Evolutionary conservation across 1,140 invertebrate genomes (phyloP), one percentile per base, ranked within the genome.

Genomic region (Zaprionus tsacasi): DNA sequence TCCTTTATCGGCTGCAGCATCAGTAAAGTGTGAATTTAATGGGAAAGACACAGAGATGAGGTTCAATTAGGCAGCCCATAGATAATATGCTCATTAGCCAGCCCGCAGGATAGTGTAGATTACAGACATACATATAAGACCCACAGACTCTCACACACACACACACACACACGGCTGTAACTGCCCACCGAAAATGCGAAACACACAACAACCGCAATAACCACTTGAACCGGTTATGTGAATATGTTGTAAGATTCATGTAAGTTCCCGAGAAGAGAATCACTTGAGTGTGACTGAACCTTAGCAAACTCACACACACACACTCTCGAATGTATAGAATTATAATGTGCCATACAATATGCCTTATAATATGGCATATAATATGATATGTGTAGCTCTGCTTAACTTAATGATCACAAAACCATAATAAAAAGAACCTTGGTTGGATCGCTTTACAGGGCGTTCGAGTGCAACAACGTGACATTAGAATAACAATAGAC

Each of bases 221-320:
- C 67, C 72, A 73, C 72, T 70, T 70, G 74, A 83, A 88, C 83
- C 86, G 83, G 83, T 88, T 88, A 70, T 83, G 56, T 58, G 45
- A n/a, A 50, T 30, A 30, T 50, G 77, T 85, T 85, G 81, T 89
- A 88, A 88, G 83, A 83, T 65, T 83, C 83, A 73, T 82, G 85
- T 83, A 81, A 83, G 80, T 78, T 88, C 68, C 60, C 54, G 67
- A 76, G 80, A 82, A 74, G 77, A 82, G 68, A 88, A 88, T 80
- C 85, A 83, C 57, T 80, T 78, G 67, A 87, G 81, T 81, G 83
- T 89, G 85, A 88, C 78, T 88, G 83, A 89, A 88, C 83, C 88
- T 83, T 89, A 33, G 64, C 48, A 70, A 52, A 70, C 43, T 50
- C 57, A 69, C 13, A 52, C 13, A 70, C 1, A 55, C 8, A 57